Conservation (phyloP, 2,888 invertebrate species). For the Coremacera marginata region DNA sequence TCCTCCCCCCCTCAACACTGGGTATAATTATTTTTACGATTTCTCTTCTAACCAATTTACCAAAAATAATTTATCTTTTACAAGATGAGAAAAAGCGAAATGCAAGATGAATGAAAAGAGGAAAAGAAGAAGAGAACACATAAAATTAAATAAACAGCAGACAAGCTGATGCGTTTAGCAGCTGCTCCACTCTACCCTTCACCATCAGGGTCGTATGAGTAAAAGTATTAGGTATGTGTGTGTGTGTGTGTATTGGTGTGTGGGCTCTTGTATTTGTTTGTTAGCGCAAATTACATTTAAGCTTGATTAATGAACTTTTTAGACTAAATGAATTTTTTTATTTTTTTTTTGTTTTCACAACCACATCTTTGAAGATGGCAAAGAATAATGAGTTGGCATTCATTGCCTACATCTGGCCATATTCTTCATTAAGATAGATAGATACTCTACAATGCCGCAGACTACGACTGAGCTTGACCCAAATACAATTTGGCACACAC, state of each 20-base stretch:
- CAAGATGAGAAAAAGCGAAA: slow-evolving; percentile 2
- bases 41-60: too few relatives aligned
- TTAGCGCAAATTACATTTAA: slow-evolving; percentile 22
- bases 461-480: slow-evolving; percentile 35
- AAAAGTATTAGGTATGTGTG: background rate
- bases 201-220: background rate
- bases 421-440: background rate
- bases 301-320: slow-evolving; percentile 36
- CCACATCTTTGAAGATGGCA: background rate
- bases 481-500: slow-evolving; percentile 30
- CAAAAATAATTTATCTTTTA: slow-evolving; percentile 1
- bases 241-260: background rate
- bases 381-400: background rate
- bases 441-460: background rate
- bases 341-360: background rate
- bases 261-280: background rate
- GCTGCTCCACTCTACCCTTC: background rate
- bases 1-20: too few relatives aligned
- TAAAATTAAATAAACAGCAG: background rate
- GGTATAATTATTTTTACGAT: too few relatives aligned
- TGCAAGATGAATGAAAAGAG: background rate
- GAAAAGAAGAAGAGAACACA: background rate
- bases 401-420: background rate
- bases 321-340: background rate
- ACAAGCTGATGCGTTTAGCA: background rate